phyloP scores from a whole-genome alignment of 2,888 invertebrate species.

The Cetonia aurata region DNA sequence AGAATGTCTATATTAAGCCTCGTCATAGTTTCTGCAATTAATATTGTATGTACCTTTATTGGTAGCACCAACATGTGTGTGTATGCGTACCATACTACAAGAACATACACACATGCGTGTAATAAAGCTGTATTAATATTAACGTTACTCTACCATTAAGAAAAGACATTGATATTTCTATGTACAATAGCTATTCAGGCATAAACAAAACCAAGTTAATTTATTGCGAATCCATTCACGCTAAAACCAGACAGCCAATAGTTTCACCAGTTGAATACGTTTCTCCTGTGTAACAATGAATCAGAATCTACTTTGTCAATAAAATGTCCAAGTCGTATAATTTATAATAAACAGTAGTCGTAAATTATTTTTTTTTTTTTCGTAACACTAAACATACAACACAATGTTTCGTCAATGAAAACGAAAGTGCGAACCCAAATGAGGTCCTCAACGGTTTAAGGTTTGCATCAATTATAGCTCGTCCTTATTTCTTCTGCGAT shows the following conservation, averaged over 20 bases:
- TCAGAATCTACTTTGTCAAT: slow-evolving; percentile 27
- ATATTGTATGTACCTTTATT: neutral
- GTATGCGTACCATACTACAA: neutral
- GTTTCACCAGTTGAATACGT: slow-evolving; percentile 14
- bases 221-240: slow-evolving; percentile 34
- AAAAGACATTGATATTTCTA: slow-evolving; percentile 44
- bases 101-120: slow-evolving; percentile 6
- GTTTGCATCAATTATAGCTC: no score
- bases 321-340: slow-evolving; percentile 35
- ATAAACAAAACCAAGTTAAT: slow-evolving; percentile 42
- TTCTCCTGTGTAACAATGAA: slow-evolving; percentile 26
- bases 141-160: slow-evolving; percentile 28
- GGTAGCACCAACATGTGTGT: neutral
- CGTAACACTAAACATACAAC: neutral
- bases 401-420: slow-evolving; percentile 1
- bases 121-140: slow-evolving; percentile 10
- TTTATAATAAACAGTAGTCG: slow-evolving; percentile 28
- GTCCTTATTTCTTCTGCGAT: no score
- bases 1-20: slow-evolving; percentile 36
- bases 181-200: slow-evolving; percentile 31
- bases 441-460: slow-evolving; percentile 9
- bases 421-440: slow-evolving; percentile 22
- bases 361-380: slow-evolving; percentile 32
- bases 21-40: slow-evolving; percentile 37
- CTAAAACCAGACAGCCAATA: slow-evolving; percentile 16